Percentiles rank a stretch among this genome's conserved stretches.
phyloP scores from a whole-genome alignment of 2,113 vertebrate species.

The Macquaria australasica region DNA sequence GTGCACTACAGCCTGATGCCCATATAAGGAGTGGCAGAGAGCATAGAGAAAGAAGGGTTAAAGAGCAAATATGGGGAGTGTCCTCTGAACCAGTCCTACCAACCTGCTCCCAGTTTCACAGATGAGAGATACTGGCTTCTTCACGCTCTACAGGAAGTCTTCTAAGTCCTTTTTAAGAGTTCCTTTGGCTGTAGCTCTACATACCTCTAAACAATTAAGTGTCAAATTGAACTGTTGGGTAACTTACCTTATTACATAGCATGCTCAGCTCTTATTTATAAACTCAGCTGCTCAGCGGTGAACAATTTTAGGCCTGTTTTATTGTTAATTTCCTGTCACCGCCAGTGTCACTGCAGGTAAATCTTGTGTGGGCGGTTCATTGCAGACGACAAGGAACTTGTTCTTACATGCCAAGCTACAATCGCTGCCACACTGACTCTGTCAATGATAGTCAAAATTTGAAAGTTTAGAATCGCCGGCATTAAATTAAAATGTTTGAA shows the following conservation, averaged over 20 bases:
- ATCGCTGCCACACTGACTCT: slow-evolving; percentile 6
- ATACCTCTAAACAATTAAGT: slow-evolving; percentile 6
- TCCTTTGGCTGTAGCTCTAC: slow-evolving; percentile 9
- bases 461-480: not conserved
- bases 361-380: slow-evolving; percentile 46
- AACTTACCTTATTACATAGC: not conserved
- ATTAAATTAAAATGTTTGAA: not conserved
- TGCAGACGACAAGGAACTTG: slow-evolving; percentile 66
- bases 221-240: not conserved
- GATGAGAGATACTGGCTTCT: slow-evolving; percentile 68
- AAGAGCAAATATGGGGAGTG: slow-evolving; percentile 70
- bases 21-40: slow-evolving; percentile 68
- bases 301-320: not conserved
- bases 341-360: slow-evolving; percentile 46
- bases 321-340: slow-evolving; percentile 21
- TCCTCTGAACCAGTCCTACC: slow-evolving; percentile 81
- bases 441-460: not conserved
- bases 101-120: slow-evolving; percentile 77
- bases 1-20: slow-evolving; percentile 8
- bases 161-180: slow-evolving; percentile 14
- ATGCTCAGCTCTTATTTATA: not conserved
- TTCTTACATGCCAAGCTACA: slow-evolving; percentile 63
- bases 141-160: slow-evolving; percentile 39
- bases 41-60: slow-evolving; percentile 1
- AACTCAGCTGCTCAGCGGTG: not conserved